Percentiles rank a stretch among this genome's conserved stretches.
phyloP scores from a whole-genome alignment of 2,888 invertebrate species.

The Apodemia hepburni region DNA sequence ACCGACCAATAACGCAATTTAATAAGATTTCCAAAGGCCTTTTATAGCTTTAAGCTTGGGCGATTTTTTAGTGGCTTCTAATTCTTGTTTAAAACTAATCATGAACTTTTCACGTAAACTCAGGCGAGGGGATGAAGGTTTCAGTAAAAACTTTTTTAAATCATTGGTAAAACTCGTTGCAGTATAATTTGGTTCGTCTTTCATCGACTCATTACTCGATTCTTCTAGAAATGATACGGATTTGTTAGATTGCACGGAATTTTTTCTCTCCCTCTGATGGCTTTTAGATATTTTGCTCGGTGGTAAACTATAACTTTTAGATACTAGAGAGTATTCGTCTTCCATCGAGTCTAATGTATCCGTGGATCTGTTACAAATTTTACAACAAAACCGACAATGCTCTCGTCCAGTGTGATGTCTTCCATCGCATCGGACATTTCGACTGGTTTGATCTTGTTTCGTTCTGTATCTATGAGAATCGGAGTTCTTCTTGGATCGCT shows the following conservation, averaged over 20 bases:
- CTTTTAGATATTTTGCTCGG: slow-evolving; percentile 41
- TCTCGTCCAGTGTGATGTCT: slow-evolving; percentile 58
- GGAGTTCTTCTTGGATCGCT: slow-evolving; percentile 37
- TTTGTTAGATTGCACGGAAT: slow-evolving; percentile 70
- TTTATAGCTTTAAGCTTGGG: slow-evolving; percentile 73
- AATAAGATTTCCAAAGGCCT: slow-evolving; percentile 76
- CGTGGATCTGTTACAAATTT: slow-evolving; percentile 57
- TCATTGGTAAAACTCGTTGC: slow-evolving; percentile 76
- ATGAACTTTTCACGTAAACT: slow-evolving; percentile 72
- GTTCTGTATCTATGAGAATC: slow-evolving; percentile 34
- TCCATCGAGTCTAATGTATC: slow-evolving; percentile 64
- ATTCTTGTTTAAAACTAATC: slow-evolving; percentile 69
- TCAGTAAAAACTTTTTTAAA: slow-evolving; percentile 67
- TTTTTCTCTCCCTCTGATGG: slow-evolving; percentile 52
- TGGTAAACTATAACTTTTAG: slow-evolving; percentile 57
- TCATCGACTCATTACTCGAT: slow-evolving; percentile 59
- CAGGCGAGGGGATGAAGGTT: slow-evolving; percentile 63
- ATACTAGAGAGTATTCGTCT: slow-evolving; percentile 62
- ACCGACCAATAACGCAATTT: slow-evolving; percentile 27
- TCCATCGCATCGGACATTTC: slow-evolving; percentile 60
- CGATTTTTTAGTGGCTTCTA: slow-evolving; percentile 66
- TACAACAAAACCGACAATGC: slow-evolving; percentile 65
- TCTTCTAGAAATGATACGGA: slow-evolving; percentile 69
- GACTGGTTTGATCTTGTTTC: slow-evolving; percentile 39
- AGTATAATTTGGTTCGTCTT: slow-evolving; percentile 72